Percentiles rank a stretch among this genome's conserved stretches.
These are phyloP conservation scores for Congeria kusceri DNA, from an alignment of 2,888 invertebrate genomes.

Conservation along the genomic window DNA sequence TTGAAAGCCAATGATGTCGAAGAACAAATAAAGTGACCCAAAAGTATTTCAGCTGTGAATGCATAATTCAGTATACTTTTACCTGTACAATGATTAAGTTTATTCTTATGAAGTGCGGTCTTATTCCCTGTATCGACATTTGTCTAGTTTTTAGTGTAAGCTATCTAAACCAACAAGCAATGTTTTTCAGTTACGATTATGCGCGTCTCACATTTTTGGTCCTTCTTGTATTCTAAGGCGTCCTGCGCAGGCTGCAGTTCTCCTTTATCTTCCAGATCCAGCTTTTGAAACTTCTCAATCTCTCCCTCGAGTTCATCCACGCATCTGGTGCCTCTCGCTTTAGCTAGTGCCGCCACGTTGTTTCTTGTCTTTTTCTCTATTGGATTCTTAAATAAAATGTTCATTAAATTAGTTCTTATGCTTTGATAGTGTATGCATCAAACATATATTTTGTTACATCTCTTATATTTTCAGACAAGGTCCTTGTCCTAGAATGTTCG, in stretches of 20 bases:
- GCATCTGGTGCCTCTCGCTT: conserved; percentile 45
- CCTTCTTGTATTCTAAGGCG: conserved; percentile 53
- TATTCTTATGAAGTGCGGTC: not conserved
- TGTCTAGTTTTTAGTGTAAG: too few species aligned
- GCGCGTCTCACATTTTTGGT: conserved; percentile 51
- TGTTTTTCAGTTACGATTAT: not conserved
- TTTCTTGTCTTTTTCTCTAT: conserved; percentile 56
- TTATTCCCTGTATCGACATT: too few species aligned
- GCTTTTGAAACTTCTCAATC: conserved; percentile 58
- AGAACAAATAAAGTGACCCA: too few species aligned
- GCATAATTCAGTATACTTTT: too few species aligned
- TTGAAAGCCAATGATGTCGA: not conserved
- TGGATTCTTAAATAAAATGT: conserved; percentile 52
- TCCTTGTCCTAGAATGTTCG: too few species aligned
- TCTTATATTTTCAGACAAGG: too few species aligned
- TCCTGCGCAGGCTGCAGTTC: conserved; percentile 58
- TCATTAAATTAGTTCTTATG: not conserved
- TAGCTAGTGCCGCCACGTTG: conserved; percentile 32
- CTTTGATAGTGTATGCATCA: too few species aligned
- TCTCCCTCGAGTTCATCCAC: conserved; percentile 53
- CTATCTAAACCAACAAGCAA: not conserved
- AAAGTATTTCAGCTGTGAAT: too few species aligned
- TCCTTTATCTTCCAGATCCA: conserved; percentile 65
- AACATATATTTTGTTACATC: too few species aligned
- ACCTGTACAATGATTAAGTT: too few species aligned